Evolutionary conservation across 2,888 invertebrate genomes (phyloP), one percentile per base, ranked within the genome.

Genomic region (Exocentrus adspersus): DNA sequence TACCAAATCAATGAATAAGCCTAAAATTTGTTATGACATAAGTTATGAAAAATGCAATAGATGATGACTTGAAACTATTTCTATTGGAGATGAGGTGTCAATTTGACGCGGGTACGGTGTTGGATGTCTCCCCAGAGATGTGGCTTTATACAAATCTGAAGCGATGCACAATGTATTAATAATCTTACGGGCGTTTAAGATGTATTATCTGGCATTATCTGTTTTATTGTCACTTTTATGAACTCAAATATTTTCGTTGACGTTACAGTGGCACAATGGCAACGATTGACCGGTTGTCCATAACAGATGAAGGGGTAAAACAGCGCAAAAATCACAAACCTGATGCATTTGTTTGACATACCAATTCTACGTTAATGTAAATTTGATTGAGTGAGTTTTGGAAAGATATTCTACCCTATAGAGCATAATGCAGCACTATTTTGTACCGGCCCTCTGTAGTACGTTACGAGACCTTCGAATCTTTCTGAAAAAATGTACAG

Each of bases 21-120:
- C 72, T 70, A 70, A 75, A 76, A 76, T 77, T 74, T 77, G 75
- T 76, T 77, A 74, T 76, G 75, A 76, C 76, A 74, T 65, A 71
- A 70, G 67, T 74, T 74, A 74, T 75, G 75, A 75, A 77, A 77
- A 74, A 73, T 76, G 74, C 75, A 73, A 75, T 71, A 70, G 68
- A 74, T 56, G 75, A 76, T 76, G 76, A 76, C 76, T 76, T 65
- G 75, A 69, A 69, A 72, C 32, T 72, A 75, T 76, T 73, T 68
- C 67, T 54, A 54, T 57, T 62, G 61, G 58, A 59, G 51, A 52
- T 59, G 62, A 74, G 71, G 75, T 75, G 76, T 76, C 75, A 74
- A 74, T 72, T 69, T 71, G 72, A 73, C 70, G 62, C 70, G 67
- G 71, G 51, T 51, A 19, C 19, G 32, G 19, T 51, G 32, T 16